Evolutionary conservation across 2,888 invertebrate species (phyloP).

Genomic region (Tillus elongatus): DNA sequence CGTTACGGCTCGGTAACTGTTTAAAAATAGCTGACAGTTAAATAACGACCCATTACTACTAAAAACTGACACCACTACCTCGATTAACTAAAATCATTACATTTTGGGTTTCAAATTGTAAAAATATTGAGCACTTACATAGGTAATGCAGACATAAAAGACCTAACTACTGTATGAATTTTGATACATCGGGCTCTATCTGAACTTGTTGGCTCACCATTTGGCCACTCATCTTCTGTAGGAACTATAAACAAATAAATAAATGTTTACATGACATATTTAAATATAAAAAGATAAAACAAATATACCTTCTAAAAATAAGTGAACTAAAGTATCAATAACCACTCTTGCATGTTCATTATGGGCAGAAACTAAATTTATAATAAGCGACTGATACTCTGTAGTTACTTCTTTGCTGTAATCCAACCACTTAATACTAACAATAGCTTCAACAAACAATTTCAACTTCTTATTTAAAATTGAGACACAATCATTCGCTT

Average conservation of each 20-base stretch:
- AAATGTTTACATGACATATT: no score
- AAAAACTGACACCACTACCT: no score
- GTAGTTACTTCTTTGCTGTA: conserved; percentile 43
- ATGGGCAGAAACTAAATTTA: conserved; percentile 60
- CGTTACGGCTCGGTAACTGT: no score
- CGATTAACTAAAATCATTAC: no score
- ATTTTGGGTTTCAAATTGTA: no score
- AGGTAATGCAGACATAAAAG: no score
- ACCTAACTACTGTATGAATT: conserved; percentile 53
- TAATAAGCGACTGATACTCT: conserved; percentile 54
- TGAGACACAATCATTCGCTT: conserved; percentile 51
- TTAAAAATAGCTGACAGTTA: no score
- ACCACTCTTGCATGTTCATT: conserved; percentile 54
- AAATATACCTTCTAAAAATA: conserved; percentile 55
- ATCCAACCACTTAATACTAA: conserved; percentile 51
- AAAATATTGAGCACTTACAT: no score
- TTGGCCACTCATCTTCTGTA: conserved; percentile 50
- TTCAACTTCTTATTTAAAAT: conserved; percentile 49
- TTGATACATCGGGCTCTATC: conserved; percentile 51
- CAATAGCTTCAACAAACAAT: conserved; percentile 51
- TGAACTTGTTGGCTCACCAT: conserved; percentile 49
- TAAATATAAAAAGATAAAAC: no score
- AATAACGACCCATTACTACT: no score
- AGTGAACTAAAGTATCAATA: conserved; percentile 50
- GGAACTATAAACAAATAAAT: conserved; percentile 37